phyloP scores from a whole-genome alignment of 2,797 vertebrate species.

The Hybognathus amarus region DNA sequence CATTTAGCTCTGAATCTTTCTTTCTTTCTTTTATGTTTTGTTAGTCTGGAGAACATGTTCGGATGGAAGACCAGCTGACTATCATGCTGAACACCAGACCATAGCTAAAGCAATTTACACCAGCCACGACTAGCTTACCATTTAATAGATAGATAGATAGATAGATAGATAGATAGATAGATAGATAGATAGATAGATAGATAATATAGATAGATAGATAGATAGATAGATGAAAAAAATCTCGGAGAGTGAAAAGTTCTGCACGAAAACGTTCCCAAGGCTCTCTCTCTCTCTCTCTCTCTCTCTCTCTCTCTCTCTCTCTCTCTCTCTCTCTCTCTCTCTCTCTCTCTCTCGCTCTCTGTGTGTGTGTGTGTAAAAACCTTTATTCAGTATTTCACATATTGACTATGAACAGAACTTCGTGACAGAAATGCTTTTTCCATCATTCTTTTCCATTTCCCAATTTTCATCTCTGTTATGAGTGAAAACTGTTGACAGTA shows the following conservation, averaged over 20 bases:
- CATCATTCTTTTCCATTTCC: background rate
- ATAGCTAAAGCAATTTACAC: background rate
- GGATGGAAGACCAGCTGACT: background rate
- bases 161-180: background rate
- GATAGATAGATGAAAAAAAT: slow-evolving; percentile 8
- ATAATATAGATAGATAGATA: background rate
- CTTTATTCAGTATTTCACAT: background rate
- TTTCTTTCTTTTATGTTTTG: background rate
- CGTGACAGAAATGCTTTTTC: background rate
- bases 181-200: background rate
- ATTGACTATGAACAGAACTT: slow-evolving; percentile 9
- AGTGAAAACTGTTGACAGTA: slow-evolving; percentile 3
- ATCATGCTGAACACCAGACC: background rate
- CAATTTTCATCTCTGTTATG: background rate
- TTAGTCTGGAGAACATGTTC: background rate
- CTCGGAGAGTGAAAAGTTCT: background rate
- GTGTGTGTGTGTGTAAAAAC: background rate
- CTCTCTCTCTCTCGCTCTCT: too few species aligned
- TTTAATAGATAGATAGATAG: background rate
- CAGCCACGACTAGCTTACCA: background rate
- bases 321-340: too few species aligned
- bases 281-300: too few species aligned
- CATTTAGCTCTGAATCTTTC: background rate
- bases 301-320: too few species aligned
- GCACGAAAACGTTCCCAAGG: background rate